Conservation (phyloP, 2,797 vertebrate genomes). For the Malacoraja senta region DNA sequence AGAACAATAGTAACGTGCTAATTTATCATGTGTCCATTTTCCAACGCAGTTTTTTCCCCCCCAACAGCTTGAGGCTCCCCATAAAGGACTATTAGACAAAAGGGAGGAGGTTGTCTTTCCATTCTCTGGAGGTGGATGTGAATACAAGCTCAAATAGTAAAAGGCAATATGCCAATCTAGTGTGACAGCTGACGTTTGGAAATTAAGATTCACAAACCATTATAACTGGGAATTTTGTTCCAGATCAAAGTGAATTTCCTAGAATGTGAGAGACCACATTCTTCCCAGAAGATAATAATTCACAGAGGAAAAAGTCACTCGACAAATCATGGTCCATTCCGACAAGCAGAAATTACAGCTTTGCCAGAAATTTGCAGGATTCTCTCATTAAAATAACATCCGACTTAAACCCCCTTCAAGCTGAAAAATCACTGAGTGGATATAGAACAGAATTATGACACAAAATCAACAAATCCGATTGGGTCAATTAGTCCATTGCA, state of each 20-base stretch:
- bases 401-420: not conserved
- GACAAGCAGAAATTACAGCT: constrained; percentile 7
- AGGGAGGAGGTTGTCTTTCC: not conserved
- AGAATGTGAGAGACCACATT: not conserved
- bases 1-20: not conserved
- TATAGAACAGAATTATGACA: not conserved
- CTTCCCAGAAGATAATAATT: not conserved
- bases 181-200: not conserved
- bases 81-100: not conserved
- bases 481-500: not conserved
- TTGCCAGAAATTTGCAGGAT: not conserved
- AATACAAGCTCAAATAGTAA: not conserved
- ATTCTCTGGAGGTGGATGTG: not conserved
- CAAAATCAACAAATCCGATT: not conserved
- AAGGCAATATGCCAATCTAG: not conserved
- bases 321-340: not conserved
- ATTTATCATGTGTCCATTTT: not conserved
- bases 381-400: not conserved
- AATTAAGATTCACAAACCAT: not conserved
- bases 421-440: not conserved
- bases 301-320: not conserved
- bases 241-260: not conserved
- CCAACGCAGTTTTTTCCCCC: too few relatives aligned
- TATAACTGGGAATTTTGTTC: not conserved
- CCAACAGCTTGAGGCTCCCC: not conserved